These are phyloP conservation scores for Drosophila mercatorum DNA, from an alignment of 2,888 invertebrate species.

Conservation along the genomic window DNA sequence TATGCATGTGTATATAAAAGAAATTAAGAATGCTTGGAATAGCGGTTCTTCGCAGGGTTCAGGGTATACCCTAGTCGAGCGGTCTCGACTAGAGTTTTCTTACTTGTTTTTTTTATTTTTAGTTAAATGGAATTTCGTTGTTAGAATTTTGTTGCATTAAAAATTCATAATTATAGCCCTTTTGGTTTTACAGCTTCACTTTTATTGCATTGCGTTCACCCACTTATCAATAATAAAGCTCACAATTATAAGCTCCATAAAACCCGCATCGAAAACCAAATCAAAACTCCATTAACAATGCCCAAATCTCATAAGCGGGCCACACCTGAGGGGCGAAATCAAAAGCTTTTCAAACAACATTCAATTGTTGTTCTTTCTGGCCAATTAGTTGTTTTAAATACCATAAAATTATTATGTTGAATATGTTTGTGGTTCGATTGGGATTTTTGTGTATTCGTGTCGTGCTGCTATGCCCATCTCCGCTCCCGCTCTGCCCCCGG, in stretches of 20 bases:
- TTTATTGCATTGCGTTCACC: constrained; percentile 8
- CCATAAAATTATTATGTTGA: constrained; percentile 64
- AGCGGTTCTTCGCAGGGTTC: too few relatives aligned
- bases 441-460: constrained; percentile 35
- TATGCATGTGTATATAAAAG: too few relatives aligned
- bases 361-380: constrained; percentile 41
- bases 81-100: too few relatives aligned
- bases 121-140: not conserved
- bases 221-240: constrained; percentile 29
- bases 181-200: constrained; percentile 5
- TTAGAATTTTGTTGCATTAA: not conserved
- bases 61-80: too few relatives aligned
- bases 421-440: constrained; percentile 41
- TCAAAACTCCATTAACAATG: constrained; percentile 31
- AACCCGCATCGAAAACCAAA: constrained; percentile 24
- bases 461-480: constrained; percentile 14
- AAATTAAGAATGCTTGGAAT: too few relatives aligned
- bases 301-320: constrained; percentile 30
- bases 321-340: constrained; percentile 44
- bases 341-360: constrained; percentile 39
- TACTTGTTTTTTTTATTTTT: too few relatives aligned
- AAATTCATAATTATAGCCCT: constrained; percentile 4
- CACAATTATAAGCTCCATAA: constrained; percentile 37
- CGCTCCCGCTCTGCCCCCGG: constrained; percentile 5
- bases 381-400: constrained; percentile 67